Evolutionary conservation across 2,113 vertebrate genomes (phyloP).

Genomic region (Cyrtonyx montezumae): DNA sequence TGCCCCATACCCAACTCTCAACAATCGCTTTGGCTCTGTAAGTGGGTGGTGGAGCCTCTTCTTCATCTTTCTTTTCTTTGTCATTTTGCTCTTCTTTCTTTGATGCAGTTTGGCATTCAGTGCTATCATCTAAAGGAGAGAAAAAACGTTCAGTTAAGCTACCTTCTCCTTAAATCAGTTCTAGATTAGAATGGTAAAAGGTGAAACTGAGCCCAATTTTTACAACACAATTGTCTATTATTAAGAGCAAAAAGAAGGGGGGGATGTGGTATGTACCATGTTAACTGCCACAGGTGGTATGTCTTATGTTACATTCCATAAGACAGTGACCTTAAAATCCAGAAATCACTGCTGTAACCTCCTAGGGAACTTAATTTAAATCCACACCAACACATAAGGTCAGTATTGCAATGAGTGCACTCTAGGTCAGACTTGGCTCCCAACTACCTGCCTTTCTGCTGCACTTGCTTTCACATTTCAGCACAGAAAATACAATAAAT

Average conservation of each 20-base stretch:
- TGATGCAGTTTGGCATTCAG: slow-evolving; percentile 84
- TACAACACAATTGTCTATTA: background rate
- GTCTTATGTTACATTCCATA: background rate
- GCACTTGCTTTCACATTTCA: background rate
- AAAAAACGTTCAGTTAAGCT: background rate
- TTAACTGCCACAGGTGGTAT: background rate
- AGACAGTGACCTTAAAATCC: background rate
- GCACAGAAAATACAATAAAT: background rate
- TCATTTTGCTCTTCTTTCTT: slow-evolving; percentile 97
- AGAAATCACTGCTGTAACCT: background rate
- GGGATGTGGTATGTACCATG: background rate
- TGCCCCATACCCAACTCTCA: slow-evolving; percentile 99
- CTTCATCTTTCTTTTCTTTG: slow-evolving; percentile 98
- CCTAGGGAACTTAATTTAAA: background rate
- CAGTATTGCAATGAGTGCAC: background rate
- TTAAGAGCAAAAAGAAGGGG: accelerated
- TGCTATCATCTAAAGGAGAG: slow-evolving; percentile 85
- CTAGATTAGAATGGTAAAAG: background rate
- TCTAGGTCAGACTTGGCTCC: background rate
- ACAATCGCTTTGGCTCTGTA: slow-evolving; percentile 90
- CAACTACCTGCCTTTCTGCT: accelerated
- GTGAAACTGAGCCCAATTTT: background rate
- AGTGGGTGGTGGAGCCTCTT: slow-evolving; percentile 83
- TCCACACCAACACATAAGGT: background rate
- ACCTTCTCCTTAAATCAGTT: background rate